These are phyloP conservation scores for Pemphigus obesinymphae DNA, from an alignment of 1,140 invertebrate species.

Conservation along the genomic window DNA sequence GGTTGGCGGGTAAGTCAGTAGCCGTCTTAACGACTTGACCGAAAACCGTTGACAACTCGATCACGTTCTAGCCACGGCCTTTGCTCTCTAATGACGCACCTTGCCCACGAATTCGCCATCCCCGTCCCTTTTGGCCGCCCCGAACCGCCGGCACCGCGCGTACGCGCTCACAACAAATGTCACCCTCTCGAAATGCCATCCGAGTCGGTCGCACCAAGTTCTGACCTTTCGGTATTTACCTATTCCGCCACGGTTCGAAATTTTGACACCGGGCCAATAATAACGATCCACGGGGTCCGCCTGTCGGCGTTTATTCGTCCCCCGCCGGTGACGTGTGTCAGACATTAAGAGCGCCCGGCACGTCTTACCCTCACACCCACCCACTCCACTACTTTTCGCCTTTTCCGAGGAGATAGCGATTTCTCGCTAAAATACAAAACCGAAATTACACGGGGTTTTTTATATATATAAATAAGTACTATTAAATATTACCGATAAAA, in stretches of 20 bases:
- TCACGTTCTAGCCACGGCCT: slow-evolving; percentile 33
- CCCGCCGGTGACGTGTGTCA: background rate
- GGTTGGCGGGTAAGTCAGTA: background rate
- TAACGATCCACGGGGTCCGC: slow-evolving; percentile 6
- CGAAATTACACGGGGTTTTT: no score
- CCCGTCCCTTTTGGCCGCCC: no score
- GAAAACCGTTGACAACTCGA: slow-evolving; percentile 42
- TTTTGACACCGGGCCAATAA: slow-evolving; percentile 37
- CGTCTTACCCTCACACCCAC: no score
- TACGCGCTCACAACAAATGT: slow-evolving; percentile 25
- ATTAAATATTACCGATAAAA: background rate
- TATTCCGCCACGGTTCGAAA: slow-evolving; percentile 21
- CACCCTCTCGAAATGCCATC: slow-evolving; percentile 37
- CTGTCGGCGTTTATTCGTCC: slow-evolving; percentile 22
- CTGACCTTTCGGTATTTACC: slow-evolving; percentile 40
- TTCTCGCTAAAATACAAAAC: no score
- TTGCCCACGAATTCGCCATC: background rate
- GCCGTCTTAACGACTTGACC: slow-evolving; percentile 39
- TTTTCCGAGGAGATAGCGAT: no score
- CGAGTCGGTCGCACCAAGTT: background rate
- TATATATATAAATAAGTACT: no score
- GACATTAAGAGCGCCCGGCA: slow-evolving; percentile 12
- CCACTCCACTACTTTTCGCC: no score
- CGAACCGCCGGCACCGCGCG: background rate
- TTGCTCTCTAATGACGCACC: slow-evolving; percentile 39